phyloP scores from a whole-genome alignment of 2,797 vertebrate species.

The Luscinia luscinia region DNA sequence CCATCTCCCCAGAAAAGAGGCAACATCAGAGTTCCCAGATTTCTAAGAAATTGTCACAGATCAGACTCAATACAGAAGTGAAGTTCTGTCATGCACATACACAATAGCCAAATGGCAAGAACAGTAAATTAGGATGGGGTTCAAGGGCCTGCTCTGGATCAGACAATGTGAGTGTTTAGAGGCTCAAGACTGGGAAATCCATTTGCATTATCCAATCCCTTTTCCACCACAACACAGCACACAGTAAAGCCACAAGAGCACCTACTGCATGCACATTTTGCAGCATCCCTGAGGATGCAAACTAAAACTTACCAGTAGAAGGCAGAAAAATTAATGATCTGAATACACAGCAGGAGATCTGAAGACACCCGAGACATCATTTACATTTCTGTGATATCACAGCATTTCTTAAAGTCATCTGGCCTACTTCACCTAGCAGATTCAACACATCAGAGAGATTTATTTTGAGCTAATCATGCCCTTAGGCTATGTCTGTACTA shows the following conservation, averaged over 20 bases:
- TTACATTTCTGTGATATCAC: neutral
- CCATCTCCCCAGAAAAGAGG: neutral
- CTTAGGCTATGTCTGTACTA: constrained; percentile 21
- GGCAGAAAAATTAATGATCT: neutral
- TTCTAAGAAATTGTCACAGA: neutral
- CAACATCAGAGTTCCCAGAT: neutral
- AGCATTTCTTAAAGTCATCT: constrained; percentile 13
- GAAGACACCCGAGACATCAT: neutral
- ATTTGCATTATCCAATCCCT: neutral
- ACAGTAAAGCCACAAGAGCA: neutral
- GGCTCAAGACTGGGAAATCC: neutral
- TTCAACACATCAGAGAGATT: neutral
- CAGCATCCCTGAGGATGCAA: neutral
- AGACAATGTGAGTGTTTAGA: neutral
- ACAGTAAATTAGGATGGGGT: neutral
- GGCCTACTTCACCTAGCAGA: constrained; percentile 28
- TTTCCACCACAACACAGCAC: neutral
- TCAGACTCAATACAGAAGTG: neutral
- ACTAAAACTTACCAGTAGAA: neutral
- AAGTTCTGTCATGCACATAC: neutral
- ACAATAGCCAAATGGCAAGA: neutral
- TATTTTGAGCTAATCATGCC: constrained; percentile 21
- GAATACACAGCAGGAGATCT: neutral
- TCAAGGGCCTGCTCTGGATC: neutral
- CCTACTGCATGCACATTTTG: neutral